phyloP scores from a whole-genome alignment of 2,797 vertebrate species.

The Xenopus petersii region DNA sequence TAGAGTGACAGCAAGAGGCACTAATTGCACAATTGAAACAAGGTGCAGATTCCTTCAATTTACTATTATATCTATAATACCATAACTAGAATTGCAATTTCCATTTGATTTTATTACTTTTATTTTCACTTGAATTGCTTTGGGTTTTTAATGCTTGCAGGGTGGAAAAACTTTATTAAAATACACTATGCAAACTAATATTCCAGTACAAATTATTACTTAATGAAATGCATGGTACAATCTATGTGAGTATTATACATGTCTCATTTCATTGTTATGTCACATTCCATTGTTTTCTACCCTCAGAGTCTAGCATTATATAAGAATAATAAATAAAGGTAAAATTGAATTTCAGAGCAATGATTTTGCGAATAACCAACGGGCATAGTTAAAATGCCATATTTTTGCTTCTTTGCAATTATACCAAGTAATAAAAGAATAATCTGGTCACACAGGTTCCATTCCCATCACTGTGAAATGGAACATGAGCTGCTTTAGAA shows the following conservation, averaged over 20 bases:
- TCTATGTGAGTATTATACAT: not conserved
- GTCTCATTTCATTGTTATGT: too few species aligned
- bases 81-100: too few species aligned
- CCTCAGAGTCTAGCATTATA: not conserved
- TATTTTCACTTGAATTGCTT: too few species aligned
- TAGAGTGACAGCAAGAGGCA: too few species aligned
- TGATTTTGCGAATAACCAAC: not conserved
- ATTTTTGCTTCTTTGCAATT: slow-evolving; percentile 1
- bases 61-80: too few species aligned
- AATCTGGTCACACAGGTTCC: not conserved
- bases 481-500: not conserved
- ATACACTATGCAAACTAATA: not conserved
- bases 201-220: not conserved
- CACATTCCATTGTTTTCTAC: too few species aligned
- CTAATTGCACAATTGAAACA: too few species aligned
- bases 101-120: too few species aligned
- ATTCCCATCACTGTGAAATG: not conserved
- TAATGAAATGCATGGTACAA: not conserved
- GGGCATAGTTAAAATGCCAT: not conserved
- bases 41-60: too few species aligned
- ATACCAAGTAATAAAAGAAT: not conserved
- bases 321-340: not conserved
- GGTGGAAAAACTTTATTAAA: not conserved
- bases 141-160: too few species aligned
- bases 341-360: not conserved